Percentiles rank a stretch among this genome's conserved stretches.
phyloP scores from a whole-genome alignment of 2,888 invertebrate species.

The Camptogramma bilineatum region DNA sequence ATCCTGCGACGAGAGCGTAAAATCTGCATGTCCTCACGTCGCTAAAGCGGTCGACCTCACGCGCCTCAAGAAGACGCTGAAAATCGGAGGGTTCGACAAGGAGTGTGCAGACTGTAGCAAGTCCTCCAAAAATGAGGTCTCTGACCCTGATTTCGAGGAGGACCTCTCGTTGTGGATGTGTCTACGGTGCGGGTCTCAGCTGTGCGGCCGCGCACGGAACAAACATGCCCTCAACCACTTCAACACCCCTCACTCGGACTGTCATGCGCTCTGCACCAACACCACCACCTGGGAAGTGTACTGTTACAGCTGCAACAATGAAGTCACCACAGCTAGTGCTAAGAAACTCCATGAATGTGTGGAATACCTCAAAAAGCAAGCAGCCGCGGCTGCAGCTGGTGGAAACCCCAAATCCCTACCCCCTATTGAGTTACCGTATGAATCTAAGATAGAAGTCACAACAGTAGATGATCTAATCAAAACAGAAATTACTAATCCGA shows the following conservation, averaged over 20 bases:
- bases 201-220: slow-evolving; percentile 89
- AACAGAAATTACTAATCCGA: slow-evolving; percentile 47
- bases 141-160: slow-evolving; percentile 80
- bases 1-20: slow-evolving; percentile 89
- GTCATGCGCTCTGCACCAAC: slow-evolving; percentile 90
- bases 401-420: slow-evolving; percentile 65
- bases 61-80: slow-evolving; percentile 86
- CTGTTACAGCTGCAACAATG: slow-evolving; percentile 92
- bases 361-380: slow-evolving; percentile 89
- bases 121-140: slow-evolving; percentile 67
- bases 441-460: slow-evolving; percentile 60
- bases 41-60: slow-evolving; percentile 88
- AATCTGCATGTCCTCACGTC: slow-evolving; percentile 88
- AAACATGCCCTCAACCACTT: slow-evolving; percentile 91
- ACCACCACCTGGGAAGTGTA: slow-evolving; percentile 90
- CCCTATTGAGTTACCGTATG: slow-evolving; percentile 68
- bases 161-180: slow-evolving; percentile 90
- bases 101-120: slow-evolving; percentile 87
- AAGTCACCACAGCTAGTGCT: slow-evolving; percentile 86
- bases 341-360: slow-evolving; percentile 91
- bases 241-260: slow-evolving; percentile 90
- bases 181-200: slow-evolving; percentile 91
- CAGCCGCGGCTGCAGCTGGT: slow-evolving; percentile 54
- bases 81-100: slow-evolving; percentile 77
- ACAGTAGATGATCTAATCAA: slow-evolving; percentile 59